Evolutionary conservation across 1,140 invertebrate species (phyloP).

Genomic region (Tetraneura akinire): DNA sequence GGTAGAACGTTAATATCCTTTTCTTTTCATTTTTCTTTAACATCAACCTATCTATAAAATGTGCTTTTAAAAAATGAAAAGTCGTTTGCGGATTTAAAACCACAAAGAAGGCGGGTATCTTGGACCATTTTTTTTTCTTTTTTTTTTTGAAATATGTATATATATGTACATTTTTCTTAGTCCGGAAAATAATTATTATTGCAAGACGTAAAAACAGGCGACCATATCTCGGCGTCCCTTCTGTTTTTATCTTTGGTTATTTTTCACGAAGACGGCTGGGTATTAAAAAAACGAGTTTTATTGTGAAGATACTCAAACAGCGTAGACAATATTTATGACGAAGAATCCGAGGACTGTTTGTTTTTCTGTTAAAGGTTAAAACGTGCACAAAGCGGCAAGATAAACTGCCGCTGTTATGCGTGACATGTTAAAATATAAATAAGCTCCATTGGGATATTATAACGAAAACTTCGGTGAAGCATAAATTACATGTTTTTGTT

Average conservation of each 20-base stretch:
- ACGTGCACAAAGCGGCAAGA: constrained; percentile 47
- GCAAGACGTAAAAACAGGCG: constrained; percentile 37
- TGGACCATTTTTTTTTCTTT: background rate
- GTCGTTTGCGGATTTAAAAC: background rate
- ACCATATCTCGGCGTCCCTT: constrained; percentile 36
- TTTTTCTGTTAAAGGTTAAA: constrained; percentile 51
- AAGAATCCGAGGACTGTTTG: constrained; percentile 33
- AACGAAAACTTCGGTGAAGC: constrained; percentile 39
- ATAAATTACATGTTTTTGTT: constrained; percentile 47
- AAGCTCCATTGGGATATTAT: constrained; percentile 47
- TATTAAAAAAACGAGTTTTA: constrained; percentile 43
- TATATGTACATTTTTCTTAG: background rate
- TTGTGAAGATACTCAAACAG: constrained; percentile 17
- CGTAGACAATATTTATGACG: constrained; percentile 45
- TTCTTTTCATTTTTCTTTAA: background rate
- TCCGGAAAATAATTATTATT: constrained; percentile 43
- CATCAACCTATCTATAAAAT: background rate
- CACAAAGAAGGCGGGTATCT: constrained; percentile 7
- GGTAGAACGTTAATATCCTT: background rate
- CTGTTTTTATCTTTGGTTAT: constrained; percentile 40
- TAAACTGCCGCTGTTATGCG: constrained; percentile 42
- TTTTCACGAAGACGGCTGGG: constrained; percentile 31
- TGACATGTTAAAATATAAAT: constrained; percentile 47
- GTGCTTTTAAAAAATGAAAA: constrained; percentile 39
- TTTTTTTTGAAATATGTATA: constrained; percentile 5